Conservation (phyloP, 1,140 invertebrate species). For the Tetranychus urticae region DNA sequence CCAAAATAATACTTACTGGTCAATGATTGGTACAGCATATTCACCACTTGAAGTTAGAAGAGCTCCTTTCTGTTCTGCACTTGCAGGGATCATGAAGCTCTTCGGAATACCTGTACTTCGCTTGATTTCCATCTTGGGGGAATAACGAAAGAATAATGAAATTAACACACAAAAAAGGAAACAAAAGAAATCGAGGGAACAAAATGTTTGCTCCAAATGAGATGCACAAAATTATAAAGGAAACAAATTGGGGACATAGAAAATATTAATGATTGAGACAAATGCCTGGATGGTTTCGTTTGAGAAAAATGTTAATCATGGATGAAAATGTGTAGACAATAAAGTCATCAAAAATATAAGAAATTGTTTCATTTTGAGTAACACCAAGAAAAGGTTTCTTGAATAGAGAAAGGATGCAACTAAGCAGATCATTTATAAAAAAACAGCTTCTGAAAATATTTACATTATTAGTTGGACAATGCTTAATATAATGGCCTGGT, state of each 20-base stretch:
- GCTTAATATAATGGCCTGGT: slow-evolving; percentile 32
- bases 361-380: too few relatives aligned
- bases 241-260: too few relatives aligned
- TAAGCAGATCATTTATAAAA: background rate
- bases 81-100: slow-evolving; percentile 81
- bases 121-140: slow-evolving; percentile 36
- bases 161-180: too few relatives aligned
- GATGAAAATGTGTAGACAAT: too few relatives aligned
- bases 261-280: too few relatives aligned
- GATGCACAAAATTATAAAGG: too few relatives aligned
- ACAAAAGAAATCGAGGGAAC: too few relatives aligned
- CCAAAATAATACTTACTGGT: slow-evolving; percentile 25
- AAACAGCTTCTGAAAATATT: slow-evolving; percentile 20
- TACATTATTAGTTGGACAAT: slow-evolving; percentile 29
- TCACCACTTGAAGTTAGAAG: slow-evolving; percentile 77
- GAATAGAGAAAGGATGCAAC: slow-evolving; percentile 3
- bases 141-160: too few relatives aligned
- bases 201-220: too few relatives aligned
- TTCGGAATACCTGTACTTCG: slow-evolving; percentile 90
- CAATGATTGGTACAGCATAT: slow-evolving; percentile 69
- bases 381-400: slow-evolving; percentile 1
- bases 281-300: too few relatives aligned
- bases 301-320: too few relatives aligned
- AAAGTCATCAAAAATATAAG: too few relatives aligned
- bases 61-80: slow-evolving; percentile 63